Conservation (phyloP, 2,113 vertebrate species). For the Cyprinodon brontotheroides region DNA sequence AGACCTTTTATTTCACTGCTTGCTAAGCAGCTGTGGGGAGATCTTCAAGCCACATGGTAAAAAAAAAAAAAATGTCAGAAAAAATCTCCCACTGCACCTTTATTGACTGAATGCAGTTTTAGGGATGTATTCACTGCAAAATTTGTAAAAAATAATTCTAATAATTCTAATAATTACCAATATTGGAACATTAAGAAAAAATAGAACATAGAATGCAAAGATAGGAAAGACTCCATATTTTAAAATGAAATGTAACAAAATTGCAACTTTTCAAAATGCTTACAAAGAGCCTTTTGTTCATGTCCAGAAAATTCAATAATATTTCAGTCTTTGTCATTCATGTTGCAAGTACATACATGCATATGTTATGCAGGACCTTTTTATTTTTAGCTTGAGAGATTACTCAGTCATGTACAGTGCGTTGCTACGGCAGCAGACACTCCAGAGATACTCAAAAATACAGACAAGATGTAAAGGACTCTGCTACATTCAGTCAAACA, state of each 20-base stretch:
- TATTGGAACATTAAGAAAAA: no score
- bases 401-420: conserved; percentile 23
- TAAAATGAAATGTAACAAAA: background rate
- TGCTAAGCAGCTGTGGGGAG: no score
- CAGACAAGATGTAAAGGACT: conserved; percentile 25
- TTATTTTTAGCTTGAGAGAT: conserved; percentile 44
- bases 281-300: background rate
- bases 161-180: no score
- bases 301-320: conserved; percentile 13
- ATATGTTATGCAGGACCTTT: conserved; percentile 41
- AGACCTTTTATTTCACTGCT: no score
- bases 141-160: no score
- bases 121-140: no score
- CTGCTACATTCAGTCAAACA: background rate
- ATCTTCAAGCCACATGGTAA: no score
- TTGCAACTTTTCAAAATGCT: background rate
- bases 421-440: conserved; percentile 70
- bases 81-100: no score
- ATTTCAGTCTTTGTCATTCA: conserved; percentile 25
- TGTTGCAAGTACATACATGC: conserved; percentile 14
- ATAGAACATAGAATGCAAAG: background rate
- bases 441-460: conserved; percentile 44
- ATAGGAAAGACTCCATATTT: background rate
- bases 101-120: no score
- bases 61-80: no score